Conservation (phyloP, 2,797 vertebrate genomes). For the Anisognathus igniventris region DNA sequence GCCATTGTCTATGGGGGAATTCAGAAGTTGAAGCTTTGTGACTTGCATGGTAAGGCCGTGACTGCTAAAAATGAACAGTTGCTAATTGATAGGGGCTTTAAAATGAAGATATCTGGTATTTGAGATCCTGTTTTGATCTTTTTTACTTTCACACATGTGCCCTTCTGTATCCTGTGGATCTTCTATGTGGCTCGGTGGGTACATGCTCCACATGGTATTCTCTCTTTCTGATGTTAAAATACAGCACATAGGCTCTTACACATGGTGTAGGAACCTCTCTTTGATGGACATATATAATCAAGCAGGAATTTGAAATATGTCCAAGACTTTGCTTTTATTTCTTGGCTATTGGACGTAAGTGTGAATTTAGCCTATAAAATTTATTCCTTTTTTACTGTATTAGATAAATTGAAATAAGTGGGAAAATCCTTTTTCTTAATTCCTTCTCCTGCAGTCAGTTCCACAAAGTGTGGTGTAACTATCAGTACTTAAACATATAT, state of each 20-base stretch:
- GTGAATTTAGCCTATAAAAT: slow-evolving; percentile 44
- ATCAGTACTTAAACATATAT: neutral
- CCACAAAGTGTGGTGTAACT: neutral
- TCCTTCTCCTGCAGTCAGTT: slow-evolving; percentile 17
- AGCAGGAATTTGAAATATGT: slow-evolving; percentile 63
- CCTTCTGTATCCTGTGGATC: slow-evolving; percentile 63
- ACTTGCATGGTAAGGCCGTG: slow-evolving; percentile 19
- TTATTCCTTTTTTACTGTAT: slow-evolving; percentile 24
- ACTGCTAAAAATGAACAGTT: slow-evolving; percentile 40
- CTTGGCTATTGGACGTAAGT: slow-evolving; percentile 29
- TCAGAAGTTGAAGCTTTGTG: slow-evolving; percentile 45
- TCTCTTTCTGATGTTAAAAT: slow-evolving; percentile 66
- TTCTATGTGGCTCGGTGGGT: slow-evolving; percentile 63
- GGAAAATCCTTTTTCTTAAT: slow-evolving; percentile 33
- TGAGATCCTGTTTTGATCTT: slow-evolving; percentile 61
- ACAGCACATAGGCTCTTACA: slow-evolving; percentile 52
- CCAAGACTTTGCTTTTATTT: slow-evolving; percentile 65
- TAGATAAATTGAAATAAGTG: slow-evolving; percentile 20
- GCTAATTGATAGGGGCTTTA: slow-evolving; percentile 61
- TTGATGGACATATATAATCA: slow-evolving; percentile 62
- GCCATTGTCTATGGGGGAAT: slow-evolving; percentile 31
- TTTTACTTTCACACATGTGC: slow-evolving; percentile 59
- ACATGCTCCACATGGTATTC: slow-evolving; percentile 64
- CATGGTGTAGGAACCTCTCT: slow-evolving; percentile 36
- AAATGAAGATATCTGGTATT: slow-evolving; percentile 44